Evolutionary conservation across 2,113 vertebrate species (phyloP), one percentile per base, ranked within the genome.

Genomic region (Gasterosteus nipponicus): DNA sequence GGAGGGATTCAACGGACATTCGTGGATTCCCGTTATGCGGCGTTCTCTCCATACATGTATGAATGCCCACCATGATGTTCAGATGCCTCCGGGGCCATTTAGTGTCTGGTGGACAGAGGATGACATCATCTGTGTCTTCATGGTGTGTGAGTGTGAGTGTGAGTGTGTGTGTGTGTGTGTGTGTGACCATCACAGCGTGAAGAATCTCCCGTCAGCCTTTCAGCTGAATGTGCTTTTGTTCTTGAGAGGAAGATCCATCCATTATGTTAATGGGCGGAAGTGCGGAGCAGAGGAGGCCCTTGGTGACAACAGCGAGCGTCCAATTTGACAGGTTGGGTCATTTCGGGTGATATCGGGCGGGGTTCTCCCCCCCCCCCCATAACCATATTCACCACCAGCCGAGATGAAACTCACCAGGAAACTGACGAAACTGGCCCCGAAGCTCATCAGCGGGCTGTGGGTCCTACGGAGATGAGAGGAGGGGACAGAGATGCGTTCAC

Each of bases 381-480:
- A 29, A 29, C 54, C 39, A 10, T 38, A 56, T 58, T 61, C 5
- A 38, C 44, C 11, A 59, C 3, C 38, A 59, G 33, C 16, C 44
- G 47, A 66, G 18, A 75, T 47, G 66, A 58, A 73, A 96, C 98
- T 96, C 89, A 99, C 98, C 97, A 99, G 93, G 88, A 99, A 99
- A 82, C 97, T 99, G 87, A 99, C 98, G 53, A 99, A 99, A 87
- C 98, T 99, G 83, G 98, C 98, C 77, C 98, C 98, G 75, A 99
- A 99, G 90, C 98, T 99, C 98, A 99, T 99, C 87, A 99, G 81
- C 0, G 98, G 98, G 63, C 98, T 99, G 51, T 98, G 96, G 69
- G 95, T 96, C 94, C 98, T 99, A 83, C 87, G 85, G 33, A 38
- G 35, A 38, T 7, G 35, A 83, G 51, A 80, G 56, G 0, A 72